These are phyloP conservation scores for Apis cerana DNA, from an alignment of 1,140 invertebrate species.

Conservation along the genomic window DNA sequence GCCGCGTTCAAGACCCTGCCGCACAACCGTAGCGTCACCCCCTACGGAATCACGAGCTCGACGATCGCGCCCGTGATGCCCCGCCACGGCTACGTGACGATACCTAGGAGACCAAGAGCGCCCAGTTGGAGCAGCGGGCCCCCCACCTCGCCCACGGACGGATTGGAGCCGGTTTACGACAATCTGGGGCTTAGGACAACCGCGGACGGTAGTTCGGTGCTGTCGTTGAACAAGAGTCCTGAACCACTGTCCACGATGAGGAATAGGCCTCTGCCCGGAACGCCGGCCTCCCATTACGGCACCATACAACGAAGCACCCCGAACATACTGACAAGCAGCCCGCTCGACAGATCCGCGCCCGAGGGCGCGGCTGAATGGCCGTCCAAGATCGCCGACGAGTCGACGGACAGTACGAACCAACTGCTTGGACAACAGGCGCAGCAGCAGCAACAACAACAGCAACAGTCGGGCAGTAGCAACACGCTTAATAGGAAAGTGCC, in stretches of 20 bases:
- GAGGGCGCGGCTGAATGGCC: constrained; percentile 85
- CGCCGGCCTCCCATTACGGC: constrained; percentile 82
- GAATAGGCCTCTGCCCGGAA: constrained; percentile 79
- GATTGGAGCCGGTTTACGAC: constrained; percentile 90
- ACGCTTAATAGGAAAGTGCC: constrained; percentile 85
- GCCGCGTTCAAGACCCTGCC: constrained; percentile 86
- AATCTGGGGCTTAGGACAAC: constrained; percentile 91
- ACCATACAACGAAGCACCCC: constrained; percentile 73
- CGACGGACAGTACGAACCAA: constrained; percentile 63
- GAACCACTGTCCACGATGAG: constrained; percentile 76
- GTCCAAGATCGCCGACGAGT: constrained; percentile 72
- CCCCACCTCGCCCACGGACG: constrained; percentile 82
- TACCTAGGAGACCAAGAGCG: constrained; percentile 89
- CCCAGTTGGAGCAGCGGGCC: constrained; percentile 88
- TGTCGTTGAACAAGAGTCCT: constrained; percentile 86
- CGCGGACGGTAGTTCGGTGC: constrained; percentile 90
- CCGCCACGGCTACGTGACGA: constrained; percentile 91
- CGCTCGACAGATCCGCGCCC: constrained; percentile 82
- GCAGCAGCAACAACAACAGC: constrained; percentile 73
- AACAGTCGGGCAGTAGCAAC: constrained; percentile 72
- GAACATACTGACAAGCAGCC: constrained; percentile 73
- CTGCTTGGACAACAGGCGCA: constrained; percentile 70
- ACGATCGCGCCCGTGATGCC: constrained; percentile 83
- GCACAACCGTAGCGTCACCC: constrained; percentile 87
- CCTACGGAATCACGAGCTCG: constrained; percentile 83